Evolutionary conservation across 2,888 invertebrate genomes (phyloP).

Genomic region (Nephrotoma flavescens): DNA sequence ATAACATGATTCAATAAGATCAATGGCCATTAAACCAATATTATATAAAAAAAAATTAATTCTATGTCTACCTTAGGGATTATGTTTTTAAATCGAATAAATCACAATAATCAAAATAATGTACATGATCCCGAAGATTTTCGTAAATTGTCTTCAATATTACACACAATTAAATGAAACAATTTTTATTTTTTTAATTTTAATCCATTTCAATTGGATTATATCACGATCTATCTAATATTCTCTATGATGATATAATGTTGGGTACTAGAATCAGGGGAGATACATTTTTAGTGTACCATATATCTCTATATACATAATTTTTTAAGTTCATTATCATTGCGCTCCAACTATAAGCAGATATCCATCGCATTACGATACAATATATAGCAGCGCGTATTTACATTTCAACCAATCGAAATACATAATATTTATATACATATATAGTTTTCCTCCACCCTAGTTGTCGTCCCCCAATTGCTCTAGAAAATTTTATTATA

Average conservation of each 20-base stretch:
- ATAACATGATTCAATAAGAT: background rate
- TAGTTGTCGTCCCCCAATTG: background rate
- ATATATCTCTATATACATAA: no score
- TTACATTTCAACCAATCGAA: background rate
- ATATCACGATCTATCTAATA: background rate
- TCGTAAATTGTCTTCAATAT: background rate
- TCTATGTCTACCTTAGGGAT: background rate
- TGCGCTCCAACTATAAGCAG: background rate
- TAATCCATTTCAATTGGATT: background rate
- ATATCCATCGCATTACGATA: background rate
- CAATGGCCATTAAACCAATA: background rate
- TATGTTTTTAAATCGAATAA: background rate
- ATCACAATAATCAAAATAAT: background rate
- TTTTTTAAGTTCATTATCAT: background rate
- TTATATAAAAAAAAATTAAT: background rate
- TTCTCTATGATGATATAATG: background rate
- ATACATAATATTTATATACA: background rate
- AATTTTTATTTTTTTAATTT: background rate
- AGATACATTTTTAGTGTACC: background rate
- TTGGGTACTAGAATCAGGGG: background rate
- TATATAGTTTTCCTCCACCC: background rate
- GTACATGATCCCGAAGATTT: background rate
- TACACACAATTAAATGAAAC: background rate
- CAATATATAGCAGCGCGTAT: background rate
- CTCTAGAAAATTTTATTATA: background rate